Evolutionary conservation across 2,888 invertebrate genomes (phyloP).

Genomic region (Atethmia centrago): DNA sequence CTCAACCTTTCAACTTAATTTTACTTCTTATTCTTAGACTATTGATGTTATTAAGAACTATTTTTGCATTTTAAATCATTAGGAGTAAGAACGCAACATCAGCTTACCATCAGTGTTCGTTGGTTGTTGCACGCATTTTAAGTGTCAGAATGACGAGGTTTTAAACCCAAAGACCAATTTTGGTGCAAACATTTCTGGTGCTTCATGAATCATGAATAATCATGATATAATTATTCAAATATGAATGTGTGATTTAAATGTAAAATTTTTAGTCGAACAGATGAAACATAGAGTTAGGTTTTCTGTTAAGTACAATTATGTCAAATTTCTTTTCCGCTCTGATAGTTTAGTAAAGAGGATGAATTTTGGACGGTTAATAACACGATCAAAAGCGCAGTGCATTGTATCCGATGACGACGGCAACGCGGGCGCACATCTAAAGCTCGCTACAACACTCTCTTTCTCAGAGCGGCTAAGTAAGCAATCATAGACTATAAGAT

Average conservation of each 20-base stretch:
- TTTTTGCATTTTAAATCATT: constrained; percentile 4
- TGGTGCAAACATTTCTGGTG: not conserved
- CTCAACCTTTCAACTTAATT: constrained; percentile 23
- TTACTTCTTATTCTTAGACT: not conserved
- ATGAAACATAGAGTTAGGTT: not conserved
- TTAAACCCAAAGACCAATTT: constrained; percentile 1
- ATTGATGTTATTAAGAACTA: not conserved
- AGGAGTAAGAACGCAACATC: not conserved
- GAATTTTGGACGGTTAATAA: not conserved
- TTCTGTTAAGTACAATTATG: not conserved
- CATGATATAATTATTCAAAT: not conserved
- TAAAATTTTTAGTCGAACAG: constrained; percentile 3
- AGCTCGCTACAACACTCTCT: not conserved
- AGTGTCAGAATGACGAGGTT: not conserved
- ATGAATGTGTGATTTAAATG: not conserved
- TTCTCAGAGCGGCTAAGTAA: not conserved
- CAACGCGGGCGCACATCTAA: not conserved
- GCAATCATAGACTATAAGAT: constrained; percentile 4
- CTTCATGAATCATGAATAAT: no score
- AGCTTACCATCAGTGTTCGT: not conserved
- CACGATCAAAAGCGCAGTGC: not conserved
- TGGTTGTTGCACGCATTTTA: not conserved
- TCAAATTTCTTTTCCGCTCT: constrained; percentile 10
- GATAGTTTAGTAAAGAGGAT: not conserved
- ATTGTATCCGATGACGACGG: not conserved